Percentiles rank a stretch among this genome's conserved stretches.
Evolutionary conservation across 1,140 invertebrate species (phyloP).

Genomic region (Drosophila grimshawi): DNA sequence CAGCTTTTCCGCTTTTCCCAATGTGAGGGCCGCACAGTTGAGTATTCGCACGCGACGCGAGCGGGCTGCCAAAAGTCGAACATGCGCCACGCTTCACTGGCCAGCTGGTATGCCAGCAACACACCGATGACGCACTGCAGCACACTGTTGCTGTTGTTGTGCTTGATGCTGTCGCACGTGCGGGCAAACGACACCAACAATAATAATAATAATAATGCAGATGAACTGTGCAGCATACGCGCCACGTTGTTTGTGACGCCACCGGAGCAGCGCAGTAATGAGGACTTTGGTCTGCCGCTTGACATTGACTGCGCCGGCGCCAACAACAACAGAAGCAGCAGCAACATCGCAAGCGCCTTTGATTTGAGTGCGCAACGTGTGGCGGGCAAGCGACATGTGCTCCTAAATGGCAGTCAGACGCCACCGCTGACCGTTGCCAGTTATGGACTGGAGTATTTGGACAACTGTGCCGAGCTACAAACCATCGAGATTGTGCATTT

Average conservation of each 20-base stretch:
- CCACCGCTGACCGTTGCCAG: conserved; percentile 51
- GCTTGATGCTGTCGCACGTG: conserved; percentile 40
- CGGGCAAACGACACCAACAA: conserved; percentile 4
- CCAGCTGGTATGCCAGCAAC: conserved; percentile 36
- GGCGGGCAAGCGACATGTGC: conserved; percentile 59
- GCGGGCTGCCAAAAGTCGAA: conserved; percentile 15
- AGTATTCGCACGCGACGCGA: conserved; percentile 61
- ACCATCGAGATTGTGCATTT: conserved; percentile 56
- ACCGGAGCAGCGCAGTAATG: conserved; percentile 11
- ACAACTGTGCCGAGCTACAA: conserved; percentile 59
- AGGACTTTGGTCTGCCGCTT: conserved; percentile 62
- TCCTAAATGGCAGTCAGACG: conserved; percentile 66
- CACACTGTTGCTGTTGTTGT: conserved; percentile 26
- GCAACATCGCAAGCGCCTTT: conserved; percentile 3
- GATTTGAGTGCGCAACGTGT: conserved; percentile 58
- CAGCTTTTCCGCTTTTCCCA: conserved; percentile 54
- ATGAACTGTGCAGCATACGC: conserved; percentile 51
- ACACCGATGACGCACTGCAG: conserved; percentile 65
- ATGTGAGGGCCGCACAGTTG: conserved; percentile 68
- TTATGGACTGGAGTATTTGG: conserved; percentile 73
- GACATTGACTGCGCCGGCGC: conserved; percentile 56
- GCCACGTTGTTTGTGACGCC: conserved; percentile 59
- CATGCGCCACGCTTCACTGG: conserved; percentile 52
- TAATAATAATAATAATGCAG: background rate
- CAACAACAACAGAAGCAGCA: conserved; percentile 3